These are phyloP conservation scores for Sminthurides bifidus DNA, from an alignment of 1,140 invertebrate genomes.

Conservation along the genomic window DNA sequence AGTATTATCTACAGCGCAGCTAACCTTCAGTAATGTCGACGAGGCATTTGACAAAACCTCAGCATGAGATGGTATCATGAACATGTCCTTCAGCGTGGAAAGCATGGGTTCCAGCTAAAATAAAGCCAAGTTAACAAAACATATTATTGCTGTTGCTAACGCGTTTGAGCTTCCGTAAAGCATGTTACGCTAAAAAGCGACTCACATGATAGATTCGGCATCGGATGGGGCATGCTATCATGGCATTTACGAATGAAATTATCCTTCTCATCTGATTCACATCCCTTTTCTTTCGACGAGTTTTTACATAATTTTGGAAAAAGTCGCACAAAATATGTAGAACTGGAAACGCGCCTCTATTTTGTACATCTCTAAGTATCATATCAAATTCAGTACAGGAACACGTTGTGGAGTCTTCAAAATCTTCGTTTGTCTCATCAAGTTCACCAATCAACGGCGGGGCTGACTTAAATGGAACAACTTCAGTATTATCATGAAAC, in stretches of 20 bases:
- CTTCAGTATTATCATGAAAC: background rate
- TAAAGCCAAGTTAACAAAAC: background rate
- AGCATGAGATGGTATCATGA: background rate
- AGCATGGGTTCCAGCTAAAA: background rate
- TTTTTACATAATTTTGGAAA: conserved; percentile 2
- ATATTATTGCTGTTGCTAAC: background rate
- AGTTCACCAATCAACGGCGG: no score
- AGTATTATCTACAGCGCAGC: background rate
- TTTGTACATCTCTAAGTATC: conserved; percentile 1
- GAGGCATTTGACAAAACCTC: background rate
- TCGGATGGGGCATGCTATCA: conserved; percentile 1
- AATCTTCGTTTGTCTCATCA: no score
- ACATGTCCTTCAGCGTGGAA: background rate
- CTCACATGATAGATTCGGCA: background rate
- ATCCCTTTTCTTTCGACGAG: background rate
- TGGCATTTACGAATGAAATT: background rate
- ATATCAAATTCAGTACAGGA: background rate
- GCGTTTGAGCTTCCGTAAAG: background rate
- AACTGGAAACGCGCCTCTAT: conserved; percentile 4
- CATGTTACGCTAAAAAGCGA: background rate
- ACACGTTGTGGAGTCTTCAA: background rate
- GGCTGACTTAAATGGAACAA: no score
- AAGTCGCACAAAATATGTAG: conserved; percentile 7
- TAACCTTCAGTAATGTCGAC: background rate
- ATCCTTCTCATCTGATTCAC: background rate